A percentile compares a stretch with the other conserved stretches of the same genome.
Evolutionary conservation across 2,113 vertebrate genomes (phyloP).

Genomic region (Elgaria multicarinata): DNA sequence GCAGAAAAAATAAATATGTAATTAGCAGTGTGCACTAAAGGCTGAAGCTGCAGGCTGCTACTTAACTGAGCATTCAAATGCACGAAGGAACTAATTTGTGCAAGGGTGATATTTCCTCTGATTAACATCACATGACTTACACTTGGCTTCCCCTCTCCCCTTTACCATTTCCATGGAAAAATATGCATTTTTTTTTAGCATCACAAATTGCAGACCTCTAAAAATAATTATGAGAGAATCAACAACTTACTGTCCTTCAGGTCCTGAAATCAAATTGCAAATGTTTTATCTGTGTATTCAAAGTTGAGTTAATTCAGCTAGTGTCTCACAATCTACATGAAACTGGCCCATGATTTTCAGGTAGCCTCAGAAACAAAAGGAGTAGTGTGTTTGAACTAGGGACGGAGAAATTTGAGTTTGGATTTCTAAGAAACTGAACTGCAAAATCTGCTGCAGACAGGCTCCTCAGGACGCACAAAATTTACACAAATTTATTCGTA

Average conservation of each 20-base stretch:
- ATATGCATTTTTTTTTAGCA: neutral
- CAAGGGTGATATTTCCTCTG: neutral
- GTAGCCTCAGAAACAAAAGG: neutral
- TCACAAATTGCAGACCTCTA: neutral
- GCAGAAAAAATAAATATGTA: neutral
- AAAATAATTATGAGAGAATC: neutral
- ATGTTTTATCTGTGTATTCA: neutral
- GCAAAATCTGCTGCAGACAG: too few species aligned
- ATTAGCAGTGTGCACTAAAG: slow-evolving; percentile 3
- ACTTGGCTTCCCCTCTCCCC: neutral
- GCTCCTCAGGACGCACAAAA: too few species aligned
- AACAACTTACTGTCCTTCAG: neutral
- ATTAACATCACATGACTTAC: neutral
- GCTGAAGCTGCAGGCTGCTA: neutral
- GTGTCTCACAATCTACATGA: neutral
- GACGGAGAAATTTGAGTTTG: too few species aligned
- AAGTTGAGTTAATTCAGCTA: neutral
- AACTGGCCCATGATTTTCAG: neutral
- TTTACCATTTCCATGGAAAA: neutral
- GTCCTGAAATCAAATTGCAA: neutral
- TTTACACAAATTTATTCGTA: too few species aligned
- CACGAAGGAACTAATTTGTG: neutral
- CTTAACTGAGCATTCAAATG: slow-evolving; percentile 2
- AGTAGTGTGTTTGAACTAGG: neutral
- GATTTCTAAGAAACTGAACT: too few species aligned